Percentiles rank a stretch among this genome's conserved stretches.
phyloP scores from a whole-genome alignment of 2,797 vertebrate genomes.

The Poeciliopsis infans region DNA sequence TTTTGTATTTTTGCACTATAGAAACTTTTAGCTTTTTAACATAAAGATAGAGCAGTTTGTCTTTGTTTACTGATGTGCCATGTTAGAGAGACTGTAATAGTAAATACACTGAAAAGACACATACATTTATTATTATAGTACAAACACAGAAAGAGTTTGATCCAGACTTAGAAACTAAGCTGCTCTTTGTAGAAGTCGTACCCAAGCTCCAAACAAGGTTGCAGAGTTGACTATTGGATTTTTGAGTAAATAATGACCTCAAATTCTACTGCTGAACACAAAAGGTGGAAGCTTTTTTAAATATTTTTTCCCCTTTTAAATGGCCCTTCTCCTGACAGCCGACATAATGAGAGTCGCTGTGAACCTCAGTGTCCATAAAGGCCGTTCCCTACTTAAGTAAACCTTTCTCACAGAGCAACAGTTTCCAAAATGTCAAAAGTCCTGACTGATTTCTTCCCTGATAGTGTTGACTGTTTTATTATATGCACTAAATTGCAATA shows the following conservation, averaged over 20 bases:
- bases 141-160: not conserved
- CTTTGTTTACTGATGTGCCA: not conserved
- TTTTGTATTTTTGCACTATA: too few relatives aligned
- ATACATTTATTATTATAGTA: not conserved
- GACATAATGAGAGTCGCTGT: slow-evolving; percentile 42
- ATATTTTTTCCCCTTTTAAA: not conserved
- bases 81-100: not conserved
- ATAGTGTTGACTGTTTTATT: slow-evolving; percentile 63
- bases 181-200: not conserved
- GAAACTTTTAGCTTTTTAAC: too few relatives aligned
- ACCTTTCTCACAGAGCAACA: slow-evolving; percentile 17
- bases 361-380: slow-evolving; percentile 10
- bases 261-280: not conserved
- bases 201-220: not conserved
- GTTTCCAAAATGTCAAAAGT: slow-evolving; percentile 23
- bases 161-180: not conserved
- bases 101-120: not conserved
- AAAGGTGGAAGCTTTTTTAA: not conserved
- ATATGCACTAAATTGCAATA: slow-evolving; percentile 47
- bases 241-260: not conserved
- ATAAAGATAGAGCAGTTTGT: not conserved
- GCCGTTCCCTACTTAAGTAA: slow-evolving; percentile 10
- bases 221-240: not conserved
- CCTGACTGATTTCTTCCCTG: slow-evolving; percentile 52
- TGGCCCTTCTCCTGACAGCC: slow-evolving; percentile 40